phyloP scores from a whole-genome alignment of 1,140 invertebrate genomes.

The Trichonephila inaurata region DNA sequence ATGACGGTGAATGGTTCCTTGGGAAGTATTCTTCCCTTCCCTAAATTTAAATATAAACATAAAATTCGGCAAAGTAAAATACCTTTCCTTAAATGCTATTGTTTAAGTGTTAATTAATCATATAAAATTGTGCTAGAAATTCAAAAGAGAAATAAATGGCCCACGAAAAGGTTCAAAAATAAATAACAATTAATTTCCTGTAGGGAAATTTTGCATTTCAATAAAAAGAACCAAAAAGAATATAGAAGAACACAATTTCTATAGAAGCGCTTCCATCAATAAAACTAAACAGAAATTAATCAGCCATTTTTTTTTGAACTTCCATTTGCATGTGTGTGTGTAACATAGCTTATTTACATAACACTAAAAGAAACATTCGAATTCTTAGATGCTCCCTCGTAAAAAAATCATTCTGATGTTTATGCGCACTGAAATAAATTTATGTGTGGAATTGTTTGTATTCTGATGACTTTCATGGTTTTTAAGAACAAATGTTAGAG shows the following conservation, averaged over 20 bases:
- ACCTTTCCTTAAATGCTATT: no score
- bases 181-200: background rate
- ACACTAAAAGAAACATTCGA: background rate
- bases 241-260: background rate
- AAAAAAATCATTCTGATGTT: slow-evolving; percentile 2
- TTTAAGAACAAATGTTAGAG: background rate
- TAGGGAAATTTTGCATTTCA: background rate
- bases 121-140: no score
- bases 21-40: no score
- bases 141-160: no score
- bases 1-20: no score
- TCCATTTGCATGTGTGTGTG: background rate
- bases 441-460: background rate
- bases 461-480: background rate
- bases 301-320: background rate
- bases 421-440: background rate
- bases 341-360: slow-evolving; percentile 1
- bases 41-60: no score
- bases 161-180: no score
- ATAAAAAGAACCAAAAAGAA: background rate
- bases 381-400: background rate
- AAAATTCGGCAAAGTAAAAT: no score
- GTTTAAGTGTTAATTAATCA: no score
- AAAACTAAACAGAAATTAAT: background rate
- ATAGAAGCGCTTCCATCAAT: background rate